Evolutionary conservation across 2,113 vertebrate genomes (phyloP).

Genomic region (Lichenostomus cassidix): DNA sequence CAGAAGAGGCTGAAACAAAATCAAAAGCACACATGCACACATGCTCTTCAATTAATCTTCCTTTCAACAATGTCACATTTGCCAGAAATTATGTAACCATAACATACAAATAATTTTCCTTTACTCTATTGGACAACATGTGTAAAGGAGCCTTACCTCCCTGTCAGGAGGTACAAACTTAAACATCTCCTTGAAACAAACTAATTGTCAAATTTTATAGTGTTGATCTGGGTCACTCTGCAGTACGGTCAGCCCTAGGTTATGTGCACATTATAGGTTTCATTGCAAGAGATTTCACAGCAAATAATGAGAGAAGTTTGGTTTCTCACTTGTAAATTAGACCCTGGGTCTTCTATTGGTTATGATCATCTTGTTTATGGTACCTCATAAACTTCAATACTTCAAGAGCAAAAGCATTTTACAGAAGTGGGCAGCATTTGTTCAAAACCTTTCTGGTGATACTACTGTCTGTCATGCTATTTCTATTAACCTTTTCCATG

Average conservation of each 20-base stretch:
- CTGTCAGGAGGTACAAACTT: background rate
- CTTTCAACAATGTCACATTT: background rate
- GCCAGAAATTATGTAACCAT: background rate
- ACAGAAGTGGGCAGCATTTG: background rate
- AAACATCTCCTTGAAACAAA: background rate
- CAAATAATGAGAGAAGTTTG: background rate
- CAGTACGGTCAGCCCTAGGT: background rate
- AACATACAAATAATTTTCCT: background rate
- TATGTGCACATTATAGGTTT: background rate
- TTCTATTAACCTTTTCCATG: background rate
- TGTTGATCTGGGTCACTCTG: background rate
- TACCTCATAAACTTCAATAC: background rate
- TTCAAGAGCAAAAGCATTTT: background rate
- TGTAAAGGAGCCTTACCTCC: background rate
- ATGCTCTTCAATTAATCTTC: background rate
- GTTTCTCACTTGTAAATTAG: background rate
- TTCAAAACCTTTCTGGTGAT: background rate
- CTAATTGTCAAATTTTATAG: background rate
- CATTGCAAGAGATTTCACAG: background rate
- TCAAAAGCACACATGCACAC: fast-evolving
- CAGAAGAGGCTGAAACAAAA: background rate
- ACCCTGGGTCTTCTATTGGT: background rate
- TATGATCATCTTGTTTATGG: background rate
- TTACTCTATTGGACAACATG: fast-evolving
- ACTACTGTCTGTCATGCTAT: background rate